Base-by-base conservation (phyloP, 2,797 vertebrate species). In the Dendrocincla tyrannina region DNA sequence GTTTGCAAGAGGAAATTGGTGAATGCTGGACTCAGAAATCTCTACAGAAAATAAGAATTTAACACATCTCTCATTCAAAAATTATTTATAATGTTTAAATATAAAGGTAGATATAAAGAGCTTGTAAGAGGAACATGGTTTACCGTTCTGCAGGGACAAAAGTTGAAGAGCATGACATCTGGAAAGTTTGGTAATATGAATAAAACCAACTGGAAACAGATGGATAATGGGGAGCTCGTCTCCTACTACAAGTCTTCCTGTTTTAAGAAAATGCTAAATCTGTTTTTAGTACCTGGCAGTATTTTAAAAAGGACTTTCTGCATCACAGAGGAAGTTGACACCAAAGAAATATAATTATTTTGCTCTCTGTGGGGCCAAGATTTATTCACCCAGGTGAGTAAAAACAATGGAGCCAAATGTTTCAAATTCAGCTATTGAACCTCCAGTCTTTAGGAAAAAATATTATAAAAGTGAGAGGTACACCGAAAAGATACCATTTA, bases 191-290 rank as follows among this genome's bases (percentile, higher is more conserved):
- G n/a, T 91, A 85, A 79, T 92, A 67, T 75, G 77, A 93, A 53
- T 91, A 95, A 96, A 95, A 88, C 44, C 82, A 91, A 91, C 94
- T 97, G 93, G 91, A 97, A 97, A 96, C 94, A 97, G 95, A 97
- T 97, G 93, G 73, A 69, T 93, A 95, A 97, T 72, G 42, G 49
- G 88, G 87, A 87, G 60, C 74, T 96, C 86, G 74, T 91, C 95
- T 97, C 58, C 72, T 97, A 95, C 97, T 85, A 85, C 78, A 95
- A 89, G 88, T 89, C 85, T 89, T 91, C 81, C 70, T 92, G 88
- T 88, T 93, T 97, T 88, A 93, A 95, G 86, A 88, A 94, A 94
- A 92, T 37, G 32, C 20, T 85, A 91, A 79, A 82, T 69, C 78
- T 72, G n/a, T 30, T 87, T 88, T 88, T 93, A 95, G 53, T 91